Percentiles rank a stretch among this genome's conserved stretches.
Evolutionary conservation across 2,888 invertebrate genomes (phyloP).

Genomic region (Coenonympha arcania): DNA sequence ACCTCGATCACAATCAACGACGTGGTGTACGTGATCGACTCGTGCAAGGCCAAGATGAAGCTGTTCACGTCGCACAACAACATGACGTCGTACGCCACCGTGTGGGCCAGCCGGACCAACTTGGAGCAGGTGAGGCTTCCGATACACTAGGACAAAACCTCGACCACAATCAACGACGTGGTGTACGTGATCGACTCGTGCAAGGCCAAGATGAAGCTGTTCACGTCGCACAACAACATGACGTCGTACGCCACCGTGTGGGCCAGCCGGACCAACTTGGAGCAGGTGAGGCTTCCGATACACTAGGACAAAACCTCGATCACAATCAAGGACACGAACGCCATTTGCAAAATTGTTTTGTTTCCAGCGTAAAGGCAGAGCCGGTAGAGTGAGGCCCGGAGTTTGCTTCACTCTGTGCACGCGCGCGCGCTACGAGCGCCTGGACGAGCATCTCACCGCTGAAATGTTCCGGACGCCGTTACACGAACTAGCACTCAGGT

Average conservation of each 20-base stretch:
- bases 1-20: constrained; percentile 99
- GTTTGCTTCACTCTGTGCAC: constrained; percentile 95
- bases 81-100: constrained; percentile 98
- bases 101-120: constrained; percentile 96
- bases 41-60: constrained; percentile 98
- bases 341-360: not conserved
- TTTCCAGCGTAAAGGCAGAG: constrained; percentile 85
- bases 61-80: constrained; percentile 98
- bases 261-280: constrained; percentile 95
- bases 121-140: constrained; percentile 95
- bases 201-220: constrained; percentile 97
- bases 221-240: constrained; percentile 99
- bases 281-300: too few relatives aligned
- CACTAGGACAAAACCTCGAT: too few relatives aligned
- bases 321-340: too few relatives aligned
- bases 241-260: constrained; percentile 98
- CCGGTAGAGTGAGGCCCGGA: constrained; percentile 95
- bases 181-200: constrained; percentile 98
- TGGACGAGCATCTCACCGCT: constrained; percentile 94
- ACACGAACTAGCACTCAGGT: constrained; percentile 92
- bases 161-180: constrained; percentile 98
- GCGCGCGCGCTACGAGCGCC: constrained; percentile 78
- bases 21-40: constrained; percentile 97
- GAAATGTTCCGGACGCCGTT: constrained; percentile 98
- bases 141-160: constrained; percentile 98